Conservation (phyloP, 2,888 invertebrate species). For the Penaeus monodon region DNA sequence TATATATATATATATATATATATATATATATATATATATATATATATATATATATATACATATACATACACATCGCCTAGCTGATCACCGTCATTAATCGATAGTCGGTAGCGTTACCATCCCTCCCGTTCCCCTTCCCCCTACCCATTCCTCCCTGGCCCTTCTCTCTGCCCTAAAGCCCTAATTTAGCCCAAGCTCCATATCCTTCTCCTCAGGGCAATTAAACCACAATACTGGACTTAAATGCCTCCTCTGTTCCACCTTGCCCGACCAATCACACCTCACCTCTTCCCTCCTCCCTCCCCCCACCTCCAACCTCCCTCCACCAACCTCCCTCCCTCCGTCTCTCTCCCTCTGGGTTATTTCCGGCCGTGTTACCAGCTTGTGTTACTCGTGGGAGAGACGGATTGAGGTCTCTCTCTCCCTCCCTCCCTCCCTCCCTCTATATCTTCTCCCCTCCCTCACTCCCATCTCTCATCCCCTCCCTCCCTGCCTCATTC, state of each 20-base stretch:
- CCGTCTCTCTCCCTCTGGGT: not conserved
- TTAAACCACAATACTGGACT: no score
- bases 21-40: not conserved
- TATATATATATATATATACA: no score
- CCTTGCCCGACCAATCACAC: not conserved
- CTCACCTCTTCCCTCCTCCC: not conserved
- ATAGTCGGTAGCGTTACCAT: no score
- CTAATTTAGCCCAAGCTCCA: no score
- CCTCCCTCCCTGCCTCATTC: not conserved
- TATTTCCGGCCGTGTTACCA: not conserved
- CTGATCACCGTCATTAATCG: no score
- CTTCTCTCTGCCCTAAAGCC: no score
- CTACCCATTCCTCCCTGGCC: no score
- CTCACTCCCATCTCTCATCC: not conserved
- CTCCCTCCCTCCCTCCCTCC: not conserved
- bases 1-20: not conserved
- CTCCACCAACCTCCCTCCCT: not conserved
- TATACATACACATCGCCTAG: no score
- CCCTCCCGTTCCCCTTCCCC: no score
- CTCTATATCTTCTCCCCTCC: not conserved
- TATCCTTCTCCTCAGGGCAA: no score
- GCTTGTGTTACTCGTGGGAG: constrained; percentile 2
- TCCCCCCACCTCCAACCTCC: not conserved
- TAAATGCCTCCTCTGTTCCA: not conserved
- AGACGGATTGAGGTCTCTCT: not conserved